Evolutionary conservation across 1,140 invertebrate species (phyloP).

Genomic region (Dendroctonus ponderosae): DNA sequence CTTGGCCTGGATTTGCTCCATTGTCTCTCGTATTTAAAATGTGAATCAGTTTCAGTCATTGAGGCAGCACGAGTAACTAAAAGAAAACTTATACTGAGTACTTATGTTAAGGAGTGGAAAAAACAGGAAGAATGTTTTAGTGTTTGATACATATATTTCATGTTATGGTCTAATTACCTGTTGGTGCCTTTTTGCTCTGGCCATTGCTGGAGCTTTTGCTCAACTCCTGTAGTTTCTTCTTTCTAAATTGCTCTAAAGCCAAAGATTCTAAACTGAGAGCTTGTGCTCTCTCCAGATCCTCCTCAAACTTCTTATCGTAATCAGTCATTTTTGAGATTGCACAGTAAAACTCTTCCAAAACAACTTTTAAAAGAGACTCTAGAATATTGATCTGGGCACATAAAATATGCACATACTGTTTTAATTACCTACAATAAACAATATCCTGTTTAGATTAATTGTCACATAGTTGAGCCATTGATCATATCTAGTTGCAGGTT

Average conservation of each 20-base stretch:
- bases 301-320: slow-evolving; percentile 78
- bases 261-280: slow-evolving; percentile 81
- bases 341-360: background rate
- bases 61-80: slow-evolving; percentile 45
- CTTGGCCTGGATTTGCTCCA: slow-evolving; percentile 45
- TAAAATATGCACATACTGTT: slow-evolving; percentile 1
- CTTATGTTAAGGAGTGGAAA: background rate
- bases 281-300: slow-evolving; percentile 81
- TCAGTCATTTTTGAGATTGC: slow-evolving; percentile 50
- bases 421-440: background rate
- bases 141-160: slow-evolving; percentile 1
- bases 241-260: slow-evolving; percentile 75
- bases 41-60: slow-evolving; percentile 47
- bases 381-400: too few relatives aligned
- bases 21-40: slow-evolving; percentile 40
- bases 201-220: slow-evolving; percentile 32
- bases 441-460: background rate
- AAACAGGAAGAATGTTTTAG: background rate
- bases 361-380: background rate
- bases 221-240: slow-evolving; percentile 57
- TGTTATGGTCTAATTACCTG: slow-evolving; percentile 34
- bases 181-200: slow-evolving; percentile 36
- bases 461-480: too few relatives aligned
- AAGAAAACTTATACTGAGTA: slow-evolving; percentile 20
- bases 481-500: too few relatives aligned